phyloP scores from a whole-genome alignment of 2,797 vertebrate genomes.

The Nyctibius grandis region DNA sequence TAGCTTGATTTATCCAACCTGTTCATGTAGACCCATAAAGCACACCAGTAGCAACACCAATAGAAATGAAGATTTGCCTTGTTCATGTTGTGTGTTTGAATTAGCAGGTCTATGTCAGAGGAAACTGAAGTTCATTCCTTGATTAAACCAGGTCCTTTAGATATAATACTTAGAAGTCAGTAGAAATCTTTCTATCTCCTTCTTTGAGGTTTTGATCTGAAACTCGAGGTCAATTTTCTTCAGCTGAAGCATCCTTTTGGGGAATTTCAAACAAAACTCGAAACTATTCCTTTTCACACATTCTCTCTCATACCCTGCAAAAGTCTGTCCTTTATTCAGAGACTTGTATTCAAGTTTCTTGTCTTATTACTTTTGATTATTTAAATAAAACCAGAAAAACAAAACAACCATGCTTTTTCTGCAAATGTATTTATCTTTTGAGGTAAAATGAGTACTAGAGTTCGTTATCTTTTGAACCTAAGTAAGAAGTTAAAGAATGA shows the following conservation, averaged over 20 bases:
- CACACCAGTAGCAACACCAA: neutral
- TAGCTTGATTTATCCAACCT: neutral
- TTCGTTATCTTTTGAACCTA: neutral
- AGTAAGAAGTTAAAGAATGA: neutral
- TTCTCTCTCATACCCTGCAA: neutral
- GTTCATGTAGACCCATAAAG: neutral
- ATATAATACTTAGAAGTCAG: neutral
- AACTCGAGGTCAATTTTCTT: neutral
- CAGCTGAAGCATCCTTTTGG: neutral
- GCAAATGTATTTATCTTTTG: neutral
- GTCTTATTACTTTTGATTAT: neutral
- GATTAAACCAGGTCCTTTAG: neutral
- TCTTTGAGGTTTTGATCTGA: conserved; percentile 2
- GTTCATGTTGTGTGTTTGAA: neutral
- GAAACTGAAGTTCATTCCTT: neutral
- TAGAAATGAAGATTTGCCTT: neutral
- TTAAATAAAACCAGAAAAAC: neutral
- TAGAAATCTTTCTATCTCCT: neutral
- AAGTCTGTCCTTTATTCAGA: neutral
- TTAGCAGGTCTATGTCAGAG: neutral
- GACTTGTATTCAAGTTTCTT: neutral
- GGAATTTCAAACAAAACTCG: neutral
- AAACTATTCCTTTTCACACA: neutral
- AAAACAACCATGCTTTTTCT: neutral
- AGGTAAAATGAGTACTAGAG: neutral